Evolutionary conservation across 2,888 invertebrate species (phyloP).

Genomic region (Pachliopta kotzebuea): DNA sequence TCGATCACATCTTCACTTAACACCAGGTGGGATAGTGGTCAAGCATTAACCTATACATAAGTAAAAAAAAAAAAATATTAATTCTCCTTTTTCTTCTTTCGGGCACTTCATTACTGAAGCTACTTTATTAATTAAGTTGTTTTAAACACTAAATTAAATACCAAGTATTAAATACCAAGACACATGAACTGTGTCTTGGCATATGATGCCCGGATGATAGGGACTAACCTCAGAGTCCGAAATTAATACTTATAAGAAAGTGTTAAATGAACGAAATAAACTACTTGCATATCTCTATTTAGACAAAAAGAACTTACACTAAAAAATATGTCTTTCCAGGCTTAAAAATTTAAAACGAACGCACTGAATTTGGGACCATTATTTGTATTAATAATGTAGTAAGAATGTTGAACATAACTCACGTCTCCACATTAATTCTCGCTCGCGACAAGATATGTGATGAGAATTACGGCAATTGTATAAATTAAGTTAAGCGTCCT

Average conservation of each 20-base stretch:
- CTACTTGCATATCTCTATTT: neutral
- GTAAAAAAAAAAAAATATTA: too few species aligned
- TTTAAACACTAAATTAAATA: too few species aligned
- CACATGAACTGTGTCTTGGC: too few species aligned
- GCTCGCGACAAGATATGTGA: conserved; percentile 55
- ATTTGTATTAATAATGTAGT: conserved; percentile 22
- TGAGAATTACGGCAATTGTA: conserved; percentile 71
- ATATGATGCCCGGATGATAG: too few species aligned
- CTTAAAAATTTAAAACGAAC: neutral
- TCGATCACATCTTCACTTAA: too few species aligned
- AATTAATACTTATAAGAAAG: neutral
- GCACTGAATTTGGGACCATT: neutral
- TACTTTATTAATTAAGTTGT: too few species aligned
- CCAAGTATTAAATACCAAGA: too few species aligned
- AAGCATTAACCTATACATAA: too few species aligned
- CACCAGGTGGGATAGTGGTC: too few species aligned
- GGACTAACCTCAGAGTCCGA: too few species aligned
- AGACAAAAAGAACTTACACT: neutral
- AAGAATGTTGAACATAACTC: conserved; percentile 56
- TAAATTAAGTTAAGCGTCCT: conserved; percentile 76
- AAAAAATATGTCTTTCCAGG: neutral
- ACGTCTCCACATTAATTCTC: conserved; percentile 46
- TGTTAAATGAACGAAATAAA: neutral
- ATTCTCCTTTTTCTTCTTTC: too few species aligned
- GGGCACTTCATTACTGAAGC: too few species aligned